Evolutionary conservation across 2,888 invertebrate species (phyloP), one percentile per base, ranked within the genome.

Genomic region (Elmis aenea): DNA sequence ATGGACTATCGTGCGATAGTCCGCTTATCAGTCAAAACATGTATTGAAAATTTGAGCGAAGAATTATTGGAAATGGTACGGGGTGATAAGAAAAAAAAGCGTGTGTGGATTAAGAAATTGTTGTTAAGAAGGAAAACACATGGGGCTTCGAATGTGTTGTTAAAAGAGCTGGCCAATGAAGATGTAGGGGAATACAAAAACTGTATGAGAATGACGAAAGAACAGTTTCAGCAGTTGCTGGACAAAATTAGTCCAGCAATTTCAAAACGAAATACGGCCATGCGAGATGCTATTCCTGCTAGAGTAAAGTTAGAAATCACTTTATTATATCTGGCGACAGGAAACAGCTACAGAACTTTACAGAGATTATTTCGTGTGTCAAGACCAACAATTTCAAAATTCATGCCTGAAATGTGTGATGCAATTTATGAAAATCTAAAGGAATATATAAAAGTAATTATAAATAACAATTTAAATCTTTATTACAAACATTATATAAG

Each of bases 261-360:
- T 30, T 9, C 20, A 30, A 18, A 21, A 21, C 9, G 22, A 9
- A 21, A 30, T 15, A 30, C 30, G 21, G 13, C 10, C 5, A 35
- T 36, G 36, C 23, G 26, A 10, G 11, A 14, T 3, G 36, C 36
- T 18, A 12, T 24, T 5, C 25, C 36, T 10, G 36, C 29, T n/a
- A 36, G 10, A 23, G 15, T 14, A 28, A 36, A 36, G 25, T 30
- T 36, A 11, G 24, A 36, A 25, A 29, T 36, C 3, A 36, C 25
- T 8, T 22, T 37, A 9, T 25, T 31, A 13, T 37, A 23, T 26
- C 26, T 37, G 9, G 11, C 26, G 1, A 28, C 38, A 3, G 38
- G 38, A 24, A 33, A 25, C 16, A 38, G 33, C 13, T 38, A 25
- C 16, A n/a, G 31, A 26, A 31, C 12, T 20, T 24, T 37, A 23